Conservation (phyloP, 2,888 invertebrate genomes). For the Synanthedon tipuliformis region DNA sequence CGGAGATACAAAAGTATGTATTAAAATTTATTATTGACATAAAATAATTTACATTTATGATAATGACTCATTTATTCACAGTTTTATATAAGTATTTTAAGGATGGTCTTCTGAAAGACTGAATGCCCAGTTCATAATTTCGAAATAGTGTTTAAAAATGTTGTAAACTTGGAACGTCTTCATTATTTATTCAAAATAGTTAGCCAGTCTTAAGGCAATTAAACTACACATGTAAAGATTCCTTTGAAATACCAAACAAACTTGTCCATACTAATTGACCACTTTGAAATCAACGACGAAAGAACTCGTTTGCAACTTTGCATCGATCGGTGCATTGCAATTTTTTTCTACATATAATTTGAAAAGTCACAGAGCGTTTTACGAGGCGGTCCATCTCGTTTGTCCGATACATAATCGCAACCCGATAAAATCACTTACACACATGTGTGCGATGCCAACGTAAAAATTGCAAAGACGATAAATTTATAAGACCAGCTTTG, state of each 20-base stretch:
- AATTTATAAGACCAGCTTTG: constrained; percentile 20
- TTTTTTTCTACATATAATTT: neutral
- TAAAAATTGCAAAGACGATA: constrained; percentile 36
- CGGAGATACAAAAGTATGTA: no score
- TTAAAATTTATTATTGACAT: no score
- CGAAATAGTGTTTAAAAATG: no score
- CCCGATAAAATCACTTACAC: constrained; percentile 5
- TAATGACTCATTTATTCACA: no score
- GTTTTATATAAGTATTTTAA: no score
- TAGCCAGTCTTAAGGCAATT: no score
- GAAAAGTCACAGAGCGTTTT: neutral
- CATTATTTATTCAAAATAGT: no score
- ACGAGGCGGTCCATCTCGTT: neutral
- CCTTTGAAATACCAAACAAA: neutral
- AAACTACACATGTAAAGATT: neutral
- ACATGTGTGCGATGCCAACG: constrained; percentile 14
- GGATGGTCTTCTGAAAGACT: no score
- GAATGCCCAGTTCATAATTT: no score
- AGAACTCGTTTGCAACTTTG: neutral
- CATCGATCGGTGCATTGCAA: neutral
- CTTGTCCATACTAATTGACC: neutral
- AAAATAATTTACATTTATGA: no score
- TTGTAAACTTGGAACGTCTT: no score
- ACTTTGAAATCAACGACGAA: neutral
- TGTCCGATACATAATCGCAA: neutral